Conservation (phyloP, 2,113 vertebrate genomes). For the Brienomyrus longianalis region DNA sequence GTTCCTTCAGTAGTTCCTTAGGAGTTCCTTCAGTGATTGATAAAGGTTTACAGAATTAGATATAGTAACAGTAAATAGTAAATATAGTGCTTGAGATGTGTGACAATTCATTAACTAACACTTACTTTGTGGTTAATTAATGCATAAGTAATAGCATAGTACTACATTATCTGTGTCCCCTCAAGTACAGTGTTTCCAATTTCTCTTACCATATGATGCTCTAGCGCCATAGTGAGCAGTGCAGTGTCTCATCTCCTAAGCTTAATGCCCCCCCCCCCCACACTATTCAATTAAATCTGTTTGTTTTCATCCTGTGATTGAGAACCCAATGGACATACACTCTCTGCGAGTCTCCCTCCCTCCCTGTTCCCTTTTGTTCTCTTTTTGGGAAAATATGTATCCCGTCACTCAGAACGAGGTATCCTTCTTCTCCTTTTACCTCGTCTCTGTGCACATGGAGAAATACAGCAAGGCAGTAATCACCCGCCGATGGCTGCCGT, state of each 20-base stretch:
- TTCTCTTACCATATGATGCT: background rate
- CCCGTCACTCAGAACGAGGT: background rate
- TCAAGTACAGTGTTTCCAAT: too few relatives aligned
- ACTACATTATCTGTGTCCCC: too few relatives aligned
- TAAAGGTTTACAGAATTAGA: too few relatives aligned
- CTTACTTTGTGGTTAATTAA: too few relatives aligned
- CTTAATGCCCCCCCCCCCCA: background rate
- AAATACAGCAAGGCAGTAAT: background rate
- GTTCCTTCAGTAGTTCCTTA: too few relatives aligned
- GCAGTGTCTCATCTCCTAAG: background rate
- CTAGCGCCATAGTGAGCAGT: background rate
- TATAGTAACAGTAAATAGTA: too few relatives aligned
- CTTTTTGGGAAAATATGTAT: background rate
- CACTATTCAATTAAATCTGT: conserved; percentile 4
- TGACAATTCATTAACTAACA: too few relatives aligned
- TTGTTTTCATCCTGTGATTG: conserved; percentile 3
- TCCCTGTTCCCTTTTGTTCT: background rate
- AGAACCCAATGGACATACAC: background rate
- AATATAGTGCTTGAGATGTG: too few relatives aligned
- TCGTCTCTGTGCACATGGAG: background rate
- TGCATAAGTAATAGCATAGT: too few relatives aligned
- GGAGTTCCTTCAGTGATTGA: too few relatives aligned
- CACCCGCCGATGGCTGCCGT: background rate
- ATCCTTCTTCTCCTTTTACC: background rate
- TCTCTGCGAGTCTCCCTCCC: background rate